Base-by-base conservation (phyloP, 1,140 invertebrate species). In the Brachionus sp. region DNA sequence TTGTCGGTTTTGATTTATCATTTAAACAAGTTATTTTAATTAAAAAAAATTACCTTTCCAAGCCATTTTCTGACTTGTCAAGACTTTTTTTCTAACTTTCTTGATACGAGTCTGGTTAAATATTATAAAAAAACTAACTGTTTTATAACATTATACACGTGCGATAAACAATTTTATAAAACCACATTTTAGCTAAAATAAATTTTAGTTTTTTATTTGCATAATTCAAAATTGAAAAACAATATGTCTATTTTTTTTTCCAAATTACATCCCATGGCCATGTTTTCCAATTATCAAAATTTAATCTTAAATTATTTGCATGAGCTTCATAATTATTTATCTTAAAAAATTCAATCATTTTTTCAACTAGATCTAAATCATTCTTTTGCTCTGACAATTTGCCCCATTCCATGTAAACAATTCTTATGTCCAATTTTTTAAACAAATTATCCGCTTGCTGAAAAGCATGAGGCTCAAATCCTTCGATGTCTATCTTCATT, bases 241-340 rank as follows among this genome's bases (percentile, higher is more conserved):
- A n/a, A n/a, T n/a, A n/a, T n/a, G n/a, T n/a, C 50, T 19, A 53
- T 16, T 6, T 66, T 68, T 68, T 37, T 23, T 23, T 33, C 68
- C 68, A 73, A 73, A 73, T 23, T n/a, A 73, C 19, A 73, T 73
- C 68, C 68, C 68, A 73, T 73, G 68, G 68, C 68, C 68, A 73
- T 7, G 19, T 73, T 42, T 39, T 73, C 68, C 68, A 73, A 16
- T 73, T 7, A 16, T 35, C 39, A 19, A 57, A 57, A 57, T 23
- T 19, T 9, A 57, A 2, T 19, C 19, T 19, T 7, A 57, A 23
- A 37, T 16, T 9, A 37, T 37, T 46, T 3, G 16, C 9, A 46
- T 46, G 10, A 2, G 70, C 39, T n/a, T 4, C 7, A 29, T 46
- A 75, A 25, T 46, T 75, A 46, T 39, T 44, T 46, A 25, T 46